These are phyloP conservation scores for Rhadina sibilatrix DNA, from an alignment of 2,113 vertebrate genomes.

Conservation along the genomic window DNA sequence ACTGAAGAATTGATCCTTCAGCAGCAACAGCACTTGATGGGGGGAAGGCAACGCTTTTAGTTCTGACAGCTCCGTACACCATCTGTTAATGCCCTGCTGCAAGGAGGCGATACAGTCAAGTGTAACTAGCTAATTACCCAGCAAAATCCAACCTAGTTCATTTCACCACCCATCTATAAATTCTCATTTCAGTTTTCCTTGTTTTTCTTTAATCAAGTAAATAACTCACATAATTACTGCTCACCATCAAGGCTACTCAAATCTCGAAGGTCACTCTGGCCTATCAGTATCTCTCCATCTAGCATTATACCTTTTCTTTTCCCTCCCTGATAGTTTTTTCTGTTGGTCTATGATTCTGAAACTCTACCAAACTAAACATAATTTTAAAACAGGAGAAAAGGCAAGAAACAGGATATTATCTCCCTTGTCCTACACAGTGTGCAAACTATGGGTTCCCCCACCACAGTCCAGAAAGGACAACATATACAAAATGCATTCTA, in stretches of 20 bases:
- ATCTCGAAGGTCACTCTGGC: neutral
- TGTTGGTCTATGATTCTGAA: neutral
- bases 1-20: slow-evolving; percentile 30
- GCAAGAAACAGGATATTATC: neutral
- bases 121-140: slow-evolving; percentile 34
- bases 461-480: neutral
- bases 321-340: neutral
- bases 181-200: neutral
- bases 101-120: slow-evolving; percentile 1
- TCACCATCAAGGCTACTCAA: neutral
- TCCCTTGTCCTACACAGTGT: accelerated
- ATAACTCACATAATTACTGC: neutral
- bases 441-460: neutral
- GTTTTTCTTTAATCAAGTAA: neutral
- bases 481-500: neutral
- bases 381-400: neutral
- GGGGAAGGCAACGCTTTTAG: neutral
- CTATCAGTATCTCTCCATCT: neutral
- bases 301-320: neutral
- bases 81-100: slow-evolving; percentile 37
- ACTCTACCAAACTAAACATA: neutral
- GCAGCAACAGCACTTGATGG: neutral
- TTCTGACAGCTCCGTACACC: neutral
- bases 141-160: neutral
- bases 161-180: neutral